These are phyloP conservation scores for Oophaga sylvatica DNA, from an alignment of 2,797 vertebrate genomes.

Conservation along the genomic window DNA sequence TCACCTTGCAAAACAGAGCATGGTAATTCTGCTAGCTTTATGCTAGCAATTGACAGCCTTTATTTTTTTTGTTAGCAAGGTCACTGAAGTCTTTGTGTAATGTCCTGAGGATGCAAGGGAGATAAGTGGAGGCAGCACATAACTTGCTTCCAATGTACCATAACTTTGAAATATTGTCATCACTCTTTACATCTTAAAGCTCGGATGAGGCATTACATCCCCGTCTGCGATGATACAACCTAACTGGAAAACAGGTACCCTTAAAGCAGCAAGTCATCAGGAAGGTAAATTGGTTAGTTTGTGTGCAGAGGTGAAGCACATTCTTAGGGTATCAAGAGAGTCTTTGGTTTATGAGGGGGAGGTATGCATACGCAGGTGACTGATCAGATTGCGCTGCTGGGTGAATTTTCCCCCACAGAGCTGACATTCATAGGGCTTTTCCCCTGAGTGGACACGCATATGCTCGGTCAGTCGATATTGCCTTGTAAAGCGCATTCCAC, in stretches of 20 bases:
- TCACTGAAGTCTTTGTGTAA: constrained; percentile 42
- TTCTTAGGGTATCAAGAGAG: constrained; percentile 74
- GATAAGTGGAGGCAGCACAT: constrained; percentile 26
- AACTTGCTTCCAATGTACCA: constrained; percentile 47
- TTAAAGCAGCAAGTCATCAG: constrained; percentile 74
- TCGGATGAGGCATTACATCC: constrained; percentile 62
- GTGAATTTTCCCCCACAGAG: constrained; percentile 98
- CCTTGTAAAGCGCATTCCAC: constrained; percentile 98
- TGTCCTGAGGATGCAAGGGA: constrained; percentile 31
- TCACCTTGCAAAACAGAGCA: constrained; percentile 16
- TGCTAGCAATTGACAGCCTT: constrained; percentile 29
- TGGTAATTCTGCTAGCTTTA: constrained; percentile 19
- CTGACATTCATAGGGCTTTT: constrained; percentile 99
- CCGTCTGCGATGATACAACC: constrained; percentile 64
- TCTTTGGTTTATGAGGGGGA: constrained; percentile 97
- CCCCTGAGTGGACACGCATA: constrained; percentile 98
- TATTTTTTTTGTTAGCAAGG: neutral
- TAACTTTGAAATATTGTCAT: constrained; percentile 48
- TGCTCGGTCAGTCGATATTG: constrained; percentile 99
- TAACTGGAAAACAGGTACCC: constrained; percentile 70
- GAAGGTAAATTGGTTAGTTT: constrained; percentile 70
- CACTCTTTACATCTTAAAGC: constrained; percentile 74
- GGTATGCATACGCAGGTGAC: constrained; percentile 99
- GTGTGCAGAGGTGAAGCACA: constrained; percentile 68
- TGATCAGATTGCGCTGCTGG: constrained; percentile 99